Evolutionary conservation across 2,113 vertebrate genomes (phyloP).

Genomic region (Grantiella picta): DNA sequence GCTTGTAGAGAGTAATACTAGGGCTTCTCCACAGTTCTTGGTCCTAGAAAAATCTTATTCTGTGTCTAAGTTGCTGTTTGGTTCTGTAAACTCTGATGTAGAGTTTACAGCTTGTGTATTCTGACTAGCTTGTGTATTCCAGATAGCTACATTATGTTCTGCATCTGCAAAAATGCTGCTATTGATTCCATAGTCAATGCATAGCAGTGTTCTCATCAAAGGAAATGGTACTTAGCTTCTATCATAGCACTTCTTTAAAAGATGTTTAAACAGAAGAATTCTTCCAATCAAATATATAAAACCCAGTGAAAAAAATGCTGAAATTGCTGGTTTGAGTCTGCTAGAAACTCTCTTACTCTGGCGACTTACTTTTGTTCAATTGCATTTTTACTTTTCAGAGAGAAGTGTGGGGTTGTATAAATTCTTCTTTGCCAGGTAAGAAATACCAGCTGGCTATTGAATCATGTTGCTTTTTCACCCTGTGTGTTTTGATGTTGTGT

Average conservation of each 20-base stretch:
- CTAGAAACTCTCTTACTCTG: background rate
- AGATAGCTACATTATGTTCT: background rate
- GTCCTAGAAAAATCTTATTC: background rate
- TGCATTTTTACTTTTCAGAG: constrained; percentile 75
- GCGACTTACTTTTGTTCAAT: background rate
- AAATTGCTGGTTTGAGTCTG: background rate
- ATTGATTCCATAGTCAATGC: background rate
- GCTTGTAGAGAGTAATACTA: background rate
- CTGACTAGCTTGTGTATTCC: background rate
- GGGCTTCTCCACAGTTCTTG: background rate
- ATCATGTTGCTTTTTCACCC: background rate
- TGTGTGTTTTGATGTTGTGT: background rate
- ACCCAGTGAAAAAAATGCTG: background rate
- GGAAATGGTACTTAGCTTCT: background rate
- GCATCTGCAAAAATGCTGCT: background rate
- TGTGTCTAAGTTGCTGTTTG: background rate
- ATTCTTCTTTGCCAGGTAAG: constrained; percentile 96
- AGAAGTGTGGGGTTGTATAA: constrained; percentile 96
- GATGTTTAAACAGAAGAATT: background rate
- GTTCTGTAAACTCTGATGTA: background rate
- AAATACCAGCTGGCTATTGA: background rate
- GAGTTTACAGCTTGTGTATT: background rate
- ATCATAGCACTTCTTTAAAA: background rate
- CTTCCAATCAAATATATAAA: background rate
- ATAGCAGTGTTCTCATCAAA: background rate